phyloP scores from a whole-genome alignment of 2,113 vertebrate genomes.

The Microtus richardsoni region DNA sequence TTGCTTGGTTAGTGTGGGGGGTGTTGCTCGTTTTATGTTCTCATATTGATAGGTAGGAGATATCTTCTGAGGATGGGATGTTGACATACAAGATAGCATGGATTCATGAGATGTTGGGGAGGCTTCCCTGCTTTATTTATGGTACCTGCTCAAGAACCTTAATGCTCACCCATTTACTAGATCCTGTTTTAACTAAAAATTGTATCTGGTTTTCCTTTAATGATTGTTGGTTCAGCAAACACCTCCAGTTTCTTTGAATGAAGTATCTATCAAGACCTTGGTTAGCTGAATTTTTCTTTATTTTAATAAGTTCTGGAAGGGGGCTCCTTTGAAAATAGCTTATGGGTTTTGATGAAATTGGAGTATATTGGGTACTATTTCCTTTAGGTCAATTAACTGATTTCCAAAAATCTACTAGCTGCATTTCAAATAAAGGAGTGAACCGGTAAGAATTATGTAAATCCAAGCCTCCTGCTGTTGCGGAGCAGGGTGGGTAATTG shows the following conservation, averaged over 20 bases:
- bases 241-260: background rate
- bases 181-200: background rate
- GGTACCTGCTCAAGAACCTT: background rate
- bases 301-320: slow-evolving; percentile 14
- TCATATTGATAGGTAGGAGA: background rate
- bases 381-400: slow-evolving; percentile 21
- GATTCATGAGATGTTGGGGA: background rate
- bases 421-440: slow-evolving; percentile 35
- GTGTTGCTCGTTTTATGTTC: slow-evolving; percentile 2
- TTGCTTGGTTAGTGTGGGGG: background rate
- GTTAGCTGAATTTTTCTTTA: slow-evolving; percentile 28
- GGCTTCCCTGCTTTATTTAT: background rate
- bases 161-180: background rate
- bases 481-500: background rate
- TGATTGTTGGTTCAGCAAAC: background rate
- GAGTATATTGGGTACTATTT: background rate
- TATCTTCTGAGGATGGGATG: background rate
- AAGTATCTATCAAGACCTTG: slow-evolving; percentile 27
- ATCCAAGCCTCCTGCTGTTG: background rate
- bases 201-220: slow-evolving; percentile 1
- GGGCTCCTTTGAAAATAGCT: slow-evolving; percentile 20
- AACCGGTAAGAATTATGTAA: background rate
- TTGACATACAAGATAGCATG: background rate
- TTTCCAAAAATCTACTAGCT: background rate
- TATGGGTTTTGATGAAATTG: background rate